Percentiles rank a stretch among this genome's conserved stretches.
Conservation (phyloP, 2,113 vertebrate genomes). For the Gymnogyps californianus region DNA sequence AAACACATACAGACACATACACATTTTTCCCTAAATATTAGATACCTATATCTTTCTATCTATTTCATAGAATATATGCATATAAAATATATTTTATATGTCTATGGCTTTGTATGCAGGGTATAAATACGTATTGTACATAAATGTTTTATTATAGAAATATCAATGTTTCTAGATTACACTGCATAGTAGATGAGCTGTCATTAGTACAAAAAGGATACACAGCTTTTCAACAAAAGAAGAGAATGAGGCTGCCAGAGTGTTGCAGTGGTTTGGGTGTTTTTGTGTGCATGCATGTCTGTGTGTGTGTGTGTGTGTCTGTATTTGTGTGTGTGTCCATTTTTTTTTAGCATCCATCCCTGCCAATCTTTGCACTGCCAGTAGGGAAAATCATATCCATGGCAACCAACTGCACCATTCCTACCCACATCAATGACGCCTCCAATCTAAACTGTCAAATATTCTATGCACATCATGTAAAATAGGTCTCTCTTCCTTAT, state of each 20-base stretch:
- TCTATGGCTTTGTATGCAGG: conserved; percentile 26
- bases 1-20: not conserved
- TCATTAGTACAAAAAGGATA: conserved; percentile 69
- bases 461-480: conserved; percentile 90
- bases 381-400: conserved; percentile 81
- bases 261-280: conserved; percentile 55
- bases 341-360: conserved; percentile 57
- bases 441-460: conserved; percentile 79
- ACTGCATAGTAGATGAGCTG: conserved; percentile 65
- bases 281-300: not conserved
- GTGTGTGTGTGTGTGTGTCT: not conserved
- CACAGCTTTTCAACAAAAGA: conserved; percentile 66
- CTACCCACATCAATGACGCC: conserved; percentile 73
- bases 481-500: conserved; percentile 89
- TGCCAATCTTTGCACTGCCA: conserved; percentile 75
- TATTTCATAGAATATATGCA: conserved; percentile 11
- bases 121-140: conserved; percentile 57
- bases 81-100: conserved; percentile 27
- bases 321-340: not conserved
- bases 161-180: conserved; percentile 70
- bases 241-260: conserved; percentile 61
- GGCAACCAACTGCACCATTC: conserved; percentile 76
- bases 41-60: not conserved
- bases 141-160: conserved; percentile 72
- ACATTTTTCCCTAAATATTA: not conserved